Evolutionary conservation across 92 coral and sea anemone genomes (phyloP).

Genomic region (Hydrozoanthus gracilis): DNA sequence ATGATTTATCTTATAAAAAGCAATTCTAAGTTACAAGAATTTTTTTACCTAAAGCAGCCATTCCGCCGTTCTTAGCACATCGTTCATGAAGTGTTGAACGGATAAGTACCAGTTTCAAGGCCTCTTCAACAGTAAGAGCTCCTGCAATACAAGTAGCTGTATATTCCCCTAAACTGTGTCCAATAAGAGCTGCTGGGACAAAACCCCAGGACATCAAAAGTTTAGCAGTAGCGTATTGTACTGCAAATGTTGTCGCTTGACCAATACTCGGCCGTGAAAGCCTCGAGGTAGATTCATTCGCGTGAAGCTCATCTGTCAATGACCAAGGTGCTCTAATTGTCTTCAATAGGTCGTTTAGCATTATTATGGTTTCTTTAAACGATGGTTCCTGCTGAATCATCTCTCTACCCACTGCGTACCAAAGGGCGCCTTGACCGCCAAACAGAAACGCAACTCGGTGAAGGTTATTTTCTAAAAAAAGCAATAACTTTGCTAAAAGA

Average conservation of each 20-base stretch:
- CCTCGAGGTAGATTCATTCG: conserved; percentile 55
- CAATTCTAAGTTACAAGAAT: no score
- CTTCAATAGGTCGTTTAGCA: conserved; percentile 53
- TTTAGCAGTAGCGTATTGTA: conserved; percentile 68
- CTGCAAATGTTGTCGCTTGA: conserved; percentile 72
- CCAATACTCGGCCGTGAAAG: conserved; percentile 56
- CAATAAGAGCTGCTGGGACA: conserved; percentile 73
- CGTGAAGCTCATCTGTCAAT: conserved; percentile 55
- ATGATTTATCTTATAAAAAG: no score
- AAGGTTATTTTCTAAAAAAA: background rate
- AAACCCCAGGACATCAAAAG: conserved; percentile 70
- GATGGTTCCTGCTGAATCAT: conserved; percentile 58
- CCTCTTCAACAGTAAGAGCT: conserved; percentile 53
- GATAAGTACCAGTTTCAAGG: conserved; percentile 51
- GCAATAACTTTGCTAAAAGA: no score
- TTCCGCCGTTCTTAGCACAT: conserved; percentile 60
- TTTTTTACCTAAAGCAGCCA: conserved; percentile 72
- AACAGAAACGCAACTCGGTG: conserved; percentile 67
- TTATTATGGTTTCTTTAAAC: conserved; percentile 50
- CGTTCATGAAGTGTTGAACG: conserved; percentile 67
- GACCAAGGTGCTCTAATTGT: conserved; percentile 53
- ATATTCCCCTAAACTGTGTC: conserved; percentile 77
- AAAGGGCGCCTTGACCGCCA: conserved; percentile 79
- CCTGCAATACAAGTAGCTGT: conserved; percentile 73
- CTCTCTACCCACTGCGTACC: conserved; percentile 78